Base-by-base conservation (phyloP, 2,113 vertebrate species). In the Willisornis vidua region DNA sequence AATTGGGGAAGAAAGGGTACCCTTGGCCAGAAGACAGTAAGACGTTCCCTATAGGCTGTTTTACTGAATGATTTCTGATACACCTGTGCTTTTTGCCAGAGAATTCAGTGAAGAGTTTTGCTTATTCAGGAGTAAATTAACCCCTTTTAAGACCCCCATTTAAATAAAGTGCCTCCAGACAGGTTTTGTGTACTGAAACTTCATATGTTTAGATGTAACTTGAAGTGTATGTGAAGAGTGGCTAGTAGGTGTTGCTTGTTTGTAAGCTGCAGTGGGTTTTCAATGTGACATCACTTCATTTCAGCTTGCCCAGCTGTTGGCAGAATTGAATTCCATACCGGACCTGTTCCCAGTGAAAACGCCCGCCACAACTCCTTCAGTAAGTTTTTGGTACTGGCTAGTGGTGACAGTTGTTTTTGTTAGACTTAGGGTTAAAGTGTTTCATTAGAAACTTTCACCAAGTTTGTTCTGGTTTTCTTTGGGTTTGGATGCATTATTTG, bases 281-380 rank as follows among this genome's bases (percentile, higher is more conserved):
- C 70, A 95, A 0, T 86, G 41, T 5, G 12, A 22, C 20, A 52
- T 95, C 29, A 14, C 85, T 96, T 62, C 43, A 45, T 97, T 97
- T 52, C 95, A 99, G 99, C 98, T 99, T 73, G 98, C 99, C 33
- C 99, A 99, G 94, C 96, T 99, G 73, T 97, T 99, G 97, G 98
- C 99, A 61, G 99, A 99, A 96, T 91, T 99, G 96, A 98, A 98
- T 89, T 98, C 98, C 4, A 96, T 99, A 97, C 98, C 99, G 2
- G 98, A 99, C 61, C 92, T 99, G 57, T 98, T 98, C 73, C 97
- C 98, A 3, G 97, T 98, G 31, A 98, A 98, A 82, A 98, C 98
- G 0, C 97, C 98, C 14, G 31, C 62, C 85, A 93, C 95, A 0
- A 89, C 97, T 81, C 96, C 95, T 88, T 95, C 95, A n/a, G 99